Conservation (phyloP, 2,888 invertebrate species). For the Fragum sueziense region DNA sequence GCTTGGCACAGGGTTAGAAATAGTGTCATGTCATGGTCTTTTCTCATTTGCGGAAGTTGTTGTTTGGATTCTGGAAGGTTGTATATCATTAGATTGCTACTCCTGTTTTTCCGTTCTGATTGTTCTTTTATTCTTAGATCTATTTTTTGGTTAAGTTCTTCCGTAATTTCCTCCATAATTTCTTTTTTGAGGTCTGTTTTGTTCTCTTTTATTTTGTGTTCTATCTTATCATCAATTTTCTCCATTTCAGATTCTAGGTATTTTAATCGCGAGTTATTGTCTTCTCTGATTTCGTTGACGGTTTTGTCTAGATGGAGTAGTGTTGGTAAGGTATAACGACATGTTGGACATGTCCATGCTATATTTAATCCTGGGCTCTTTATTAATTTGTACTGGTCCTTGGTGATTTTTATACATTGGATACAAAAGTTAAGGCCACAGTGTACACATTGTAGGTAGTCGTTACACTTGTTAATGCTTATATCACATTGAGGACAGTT, state of each 20-base stretch:
- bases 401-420: not conserved
- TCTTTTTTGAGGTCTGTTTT: not conserved
- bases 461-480: not conserved
- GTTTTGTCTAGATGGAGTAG: not conserved
- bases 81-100: not conserved
- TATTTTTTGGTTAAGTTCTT: not conserved
- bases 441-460: not conserved
- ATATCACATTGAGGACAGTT: not conserved
- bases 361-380: not conserved
- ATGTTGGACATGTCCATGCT: not conserved
- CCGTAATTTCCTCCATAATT: not conserved
- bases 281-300: not conserved
- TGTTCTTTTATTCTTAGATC: not conserved
- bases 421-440: not conserved
- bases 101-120: not conserved
- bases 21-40: not conserved
- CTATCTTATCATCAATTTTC: not conserved
- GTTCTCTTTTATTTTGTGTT: not conserved
- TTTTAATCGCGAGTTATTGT: not conserved
- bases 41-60: not conserved
- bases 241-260: not conserved
- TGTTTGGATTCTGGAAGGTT: not conserved
- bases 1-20: not conserved
- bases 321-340: not conserved
- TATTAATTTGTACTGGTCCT: not conserved